phyloP scores from a whole-genome alignment of 2,113 vertebrate genomes.

The Oncorhynchus nerka region DNA sequence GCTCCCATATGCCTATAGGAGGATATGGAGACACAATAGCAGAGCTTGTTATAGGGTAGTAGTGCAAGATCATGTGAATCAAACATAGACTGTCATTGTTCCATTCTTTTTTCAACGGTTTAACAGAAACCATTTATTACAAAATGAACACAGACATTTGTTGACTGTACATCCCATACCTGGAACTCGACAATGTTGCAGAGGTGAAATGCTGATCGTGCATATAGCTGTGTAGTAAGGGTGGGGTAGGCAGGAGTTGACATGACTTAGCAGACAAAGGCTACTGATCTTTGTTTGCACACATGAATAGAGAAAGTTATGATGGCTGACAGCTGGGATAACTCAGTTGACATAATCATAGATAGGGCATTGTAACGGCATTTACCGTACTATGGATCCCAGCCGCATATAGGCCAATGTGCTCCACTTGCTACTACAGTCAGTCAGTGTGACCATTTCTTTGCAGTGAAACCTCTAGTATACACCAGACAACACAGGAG shows the following conservation, averaged over 20 bases:
- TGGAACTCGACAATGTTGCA: neutral
- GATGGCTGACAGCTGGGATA: neutral
- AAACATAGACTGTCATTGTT: constrained; percentile 7
- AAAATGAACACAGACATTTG: neutral
- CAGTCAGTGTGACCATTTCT: neutral
- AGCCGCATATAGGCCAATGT: neutral
- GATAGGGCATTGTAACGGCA: neutral
- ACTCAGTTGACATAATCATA: neutral
- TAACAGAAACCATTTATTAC: neutral
- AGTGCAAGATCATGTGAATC: neutral
- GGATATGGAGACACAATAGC: neutral
- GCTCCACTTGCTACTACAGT: neutral
- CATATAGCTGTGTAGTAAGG: neutral
- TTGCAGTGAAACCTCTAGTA: neutral
- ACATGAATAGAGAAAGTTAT: constrained; percentile 2
- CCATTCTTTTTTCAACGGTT: neutral
- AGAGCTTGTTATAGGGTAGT: neutral
- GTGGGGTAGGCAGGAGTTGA: constrained; percentile 1
- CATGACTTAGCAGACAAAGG: neutral
- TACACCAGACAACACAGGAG: neutral
- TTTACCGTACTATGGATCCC: neutral
- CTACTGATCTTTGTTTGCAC: constrained; percentile 1
- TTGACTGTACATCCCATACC: neutral
- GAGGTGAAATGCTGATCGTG: neutral
- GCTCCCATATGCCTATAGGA: constrained; percentile 22